These are phyloP conservation scores for Chiloscyllium plagiosum DNA, from an alignment of 2,113 vertebrate species.

Conservation along the genomic window DNA sequence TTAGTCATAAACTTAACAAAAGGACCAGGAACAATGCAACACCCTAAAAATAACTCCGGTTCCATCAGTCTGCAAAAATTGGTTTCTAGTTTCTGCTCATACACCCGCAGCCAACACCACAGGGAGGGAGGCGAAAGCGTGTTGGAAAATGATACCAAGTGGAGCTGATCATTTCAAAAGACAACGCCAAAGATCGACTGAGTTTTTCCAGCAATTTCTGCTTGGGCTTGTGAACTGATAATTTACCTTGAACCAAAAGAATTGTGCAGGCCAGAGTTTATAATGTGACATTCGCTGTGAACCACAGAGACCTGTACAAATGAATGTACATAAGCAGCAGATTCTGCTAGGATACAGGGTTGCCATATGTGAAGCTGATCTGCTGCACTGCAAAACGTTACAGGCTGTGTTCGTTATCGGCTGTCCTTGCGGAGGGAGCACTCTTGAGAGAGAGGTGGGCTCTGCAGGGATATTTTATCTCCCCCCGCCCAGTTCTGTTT, in stretches of 20 bases:
- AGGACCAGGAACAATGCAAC: slow-evolving; percentile 33
- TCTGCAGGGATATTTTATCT: too few relatives aligned
- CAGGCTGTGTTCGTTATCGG: too few relatives aligned
- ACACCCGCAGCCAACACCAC: too few relatives aligned
- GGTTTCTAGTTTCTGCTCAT: neutral
- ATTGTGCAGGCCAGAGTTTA: neutral
- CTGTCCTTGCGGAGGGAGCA: too few relatives aligned
- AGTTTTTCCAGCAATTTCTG: too few relatives aligned
- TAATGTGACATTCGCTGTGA: neutral
- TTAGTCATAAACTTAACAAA: slow-evolving; percentile 38
- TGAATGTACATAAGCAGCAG: neutral
- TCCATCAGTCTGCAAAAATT: neutral
- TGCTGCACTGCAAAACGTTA: neutral
- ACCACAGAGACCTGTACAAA: neutral
- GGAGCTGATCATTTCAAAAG: too few relatives aligned
- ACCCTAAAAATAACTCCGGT: slow-evolving; percentile 31
- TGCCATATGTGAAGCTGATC: neutral
- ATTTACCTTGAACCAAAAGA: neutral
- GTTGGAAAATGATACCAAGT: neutral
- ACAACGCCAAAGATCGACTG: too few relatives aligned
- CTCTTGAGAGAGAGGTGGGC: too few relatives aligned
- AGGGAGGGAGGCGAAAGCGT: neutral
- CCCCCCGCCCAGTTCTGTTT: too few relatives aligned
- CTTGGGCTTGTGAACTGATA: neutral
- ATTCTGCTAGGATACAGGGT: neutral